phyloP scores from a whole-genome alignment of 2,113 vertebrate genomes.

The Brachionichthys hirsutus region DNA sequence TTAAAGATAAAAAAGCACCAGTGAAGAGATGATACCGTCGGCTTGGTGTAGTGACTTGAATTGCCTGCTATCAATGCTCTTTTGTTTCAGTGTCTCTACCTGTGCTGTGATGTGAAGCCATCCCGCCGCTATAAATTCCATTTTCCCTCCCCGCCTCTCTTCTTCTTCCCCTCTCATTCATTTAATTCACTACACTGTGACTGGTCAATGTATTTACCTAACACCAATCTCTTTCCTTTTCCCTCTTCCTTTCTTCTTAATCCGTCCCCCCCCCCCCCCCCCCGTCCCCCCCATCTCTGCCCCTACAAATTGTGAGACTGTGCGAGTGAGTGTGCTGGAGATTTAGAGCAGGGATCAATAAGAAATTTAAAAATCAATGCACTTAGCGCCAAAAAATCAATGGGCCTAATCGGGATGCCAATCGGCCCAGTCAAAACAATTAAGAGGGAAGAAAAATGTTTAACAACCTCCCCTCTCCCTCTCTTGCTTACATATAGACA shows the following conservation, averaged over 20 bases:
- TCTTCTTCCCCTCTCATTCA: constrained; percentile 25
- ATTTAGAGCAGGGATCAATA: constrained; percentile 94
- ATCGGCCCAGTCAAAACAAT: constrained; percentile 96
- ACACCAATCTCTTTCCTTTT: constrained; percentile 50
- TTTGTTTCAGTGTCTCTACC: constrained; percentile 10
- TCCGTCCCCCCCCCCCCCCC: constrained; percentile 62
- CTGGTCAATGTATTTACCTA: constrained; percentile 68
- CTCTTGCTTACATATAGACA: constrained; percentile 71
- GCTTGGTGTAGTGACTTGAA: background rate
- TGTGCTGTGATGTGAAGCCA: background rate
- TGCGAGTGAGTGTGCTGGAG: constrained; percentile 77
- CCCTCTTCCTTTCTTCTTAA: constrained; percentile 30
- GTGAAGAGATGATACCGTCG: background rate
- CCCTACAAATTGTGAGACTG: constrained; percentile 63
- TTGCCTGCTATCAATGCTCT: background rate
- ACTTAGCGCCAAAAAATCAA: constrained; percentile 95
- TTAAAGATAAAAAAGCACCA: constrained; percentile 11
- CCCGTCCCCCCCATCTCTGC: constrained; percentile 64
- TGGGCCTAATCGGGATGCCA: constrained; percentile 96
- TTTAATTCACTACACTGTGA: constrained; percentile 67
- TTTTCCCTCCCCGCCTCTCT: constrained; percentile 18
- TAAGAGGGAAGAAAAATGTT: constrained; percentile 93
- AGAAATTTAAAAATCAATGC: constrained; percentile 98
- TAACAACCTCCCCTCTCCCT: constrained; percentile 82
- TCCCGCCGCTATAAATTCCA: constrained; percentile 35